phyloP scores from a whole-genome alignment of 2,888 invertebrate species.

The Lasiommata megera region DNA sequence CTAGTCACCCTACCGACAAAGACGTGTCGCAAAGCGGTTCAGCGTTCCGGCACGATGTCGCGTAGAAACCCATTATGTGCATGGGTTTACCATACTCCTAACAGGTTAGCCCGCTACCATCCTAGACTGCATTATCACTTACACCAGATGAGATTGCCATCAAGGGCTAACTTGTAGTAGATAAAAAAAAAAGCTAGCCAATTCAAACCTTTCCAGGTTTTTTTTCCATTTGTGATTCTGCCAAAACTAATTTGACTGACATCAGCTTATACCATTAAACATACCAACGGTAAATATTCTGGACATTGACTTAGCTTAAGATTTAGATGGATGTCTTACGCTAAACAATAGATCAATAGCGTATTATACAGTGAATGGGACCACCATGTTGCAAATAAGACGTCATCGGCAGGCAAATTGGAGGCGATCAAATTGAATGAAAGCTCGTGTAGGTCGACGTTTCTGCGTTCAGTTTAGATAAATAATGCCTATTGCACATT shows the following conservation, averaged over 20 bases:
- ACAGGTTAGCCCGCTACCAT: too few relatives aligned
- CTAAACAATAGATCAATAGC: conserved; percentile 22
- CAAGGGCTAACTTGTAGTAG: too few relatives aligned
- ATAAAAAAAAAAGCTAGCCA: too few relatives aligned
- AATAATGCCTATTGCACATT: conserved; percentile 59
- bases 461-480: conserved; percentile 49
- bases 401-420: conserved; percentile 63
- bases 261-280: not conserved
- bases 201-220: too few relatives aligned
- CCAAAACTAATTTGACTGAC: not conserved
- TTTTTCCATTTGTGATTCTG: too few relatives aligned
- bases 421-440: conserved; percentile 62
- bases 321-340: not conserved
- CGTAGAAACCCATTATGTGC: too few relatives aligned
- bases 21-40: too few relatives aligned
- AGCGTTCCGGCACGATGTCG: too few relatives aligned
- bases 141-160: too few relatives aligned
- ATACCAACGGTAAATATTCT: not conserved
- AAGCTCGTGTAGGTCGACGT: conserved; percentile 58
- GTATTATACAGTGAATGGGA: conserved; percentile 43
- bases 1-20: too few relatives aligned
- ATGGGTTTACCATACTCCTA: too few relatives aligned
- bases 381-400: conserved; percentile 76
- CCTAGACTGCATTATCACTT: too few relatives aligned
- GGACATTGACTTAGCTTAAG: not conserved